Conservation (phyloP, 1,140 invertebrate genomes). For the Helicoverpa zea region DNA sequence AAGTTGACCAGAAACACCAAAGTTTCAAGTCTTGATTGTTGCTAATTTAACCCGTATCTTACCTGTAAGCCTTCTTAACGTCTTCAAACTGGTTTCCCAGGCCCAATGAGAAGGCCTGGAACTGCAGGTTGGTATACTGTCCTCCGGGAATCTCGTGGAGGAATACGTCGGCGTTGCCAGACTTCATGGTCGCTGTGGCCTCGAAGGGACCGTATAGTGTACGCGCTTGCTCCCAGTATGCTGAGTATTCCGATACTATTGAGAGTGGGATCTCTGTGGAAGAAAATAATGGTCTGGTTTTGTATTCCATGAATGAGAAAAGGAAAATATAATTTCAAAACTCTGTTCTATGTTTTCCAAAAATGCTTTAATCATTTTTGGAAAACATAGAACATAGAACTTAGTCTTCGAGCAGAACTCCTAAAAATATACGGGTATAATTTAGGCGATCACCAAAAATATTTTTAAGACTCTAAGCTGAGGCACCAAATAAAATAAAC, state of each 20-base stretch:
- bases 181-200: slow-evolving; percentile 99
- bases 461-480: too few relatives aligned
- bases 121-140: slow-evolving; percentile 99
- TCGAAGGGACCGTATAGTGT: slow-evolving; percentile 99
- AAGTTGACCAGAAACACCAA: too few relatives aligned
- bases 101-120: slow-evolving; percentile 99
- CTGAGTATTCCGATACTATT: slow-evolving; percentile 97
- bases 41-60: neutral
- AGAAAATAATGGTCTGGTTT: neutral
- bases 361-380: too few relatives aligned
- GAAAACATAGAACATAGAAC: too few relatives aligned
- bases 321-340: too few relatives aligned
- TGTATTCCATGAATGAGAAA: too few relatives aligned
- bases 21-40: too few relatives aligned
- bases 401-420: too few relatives aligned
- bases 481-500: too few relatives aligned
- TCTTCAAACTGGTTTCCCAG: slow-evolving; percentile 99
- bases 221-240: slow-evolving; percentile 99
- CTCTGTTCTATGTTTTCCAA: too few relatives aligned
- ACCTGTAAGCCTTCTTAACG: slow-evolving; percentile 97
- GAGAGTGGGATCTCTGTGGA: slow-evolving; percentile 89
- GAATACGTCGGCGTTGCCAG: slow-evolving; percentile 99
- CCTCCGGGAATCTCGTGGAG: slow-evolving; percentile 99
- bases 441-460: too few relatives aligned
- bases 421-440: too few relatives aligned